A percentile compares a stretch with the other conserved stretches of the same genome.
Evolutionary conservation across 2,797 vertebrate genomes (phyloP).

Genomic region (Acrocephalus scirpaceus): DNA sequence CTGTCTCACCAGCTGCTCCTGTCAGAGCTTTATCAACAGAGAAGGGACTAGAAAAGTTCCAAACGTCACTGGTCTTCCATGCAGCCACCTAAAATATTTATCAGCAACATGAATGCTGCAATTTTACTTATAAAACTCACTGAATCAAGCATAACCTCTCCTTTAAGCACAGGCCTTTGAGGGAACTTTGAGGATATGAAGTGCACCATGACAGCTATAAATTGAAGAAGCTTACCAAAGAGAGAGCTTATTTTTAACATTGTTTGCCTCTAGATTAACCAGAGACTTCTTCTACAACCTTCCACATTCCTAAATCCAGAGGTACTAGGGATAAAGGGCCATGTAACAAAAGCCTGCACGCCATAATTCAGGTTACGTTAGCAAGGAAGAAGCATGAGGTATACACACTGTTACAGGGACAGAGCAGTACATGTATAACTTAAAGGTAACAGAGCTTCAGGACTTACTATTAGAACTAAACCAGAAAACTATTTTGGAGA

Average conservation of each 20-base stretch:
- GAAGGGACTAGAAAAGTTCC: not conserved
- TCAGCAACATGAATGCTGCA: not conserved
- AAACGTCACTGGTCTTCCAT: not conserved
- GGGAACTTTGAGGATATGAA: not conserved
- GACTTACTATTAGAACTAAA: not conserved
- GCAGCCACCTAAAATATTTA: not conserved
- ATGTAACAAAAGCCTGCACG: fast-evolving
- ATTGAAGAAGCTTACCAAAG: not conserved
- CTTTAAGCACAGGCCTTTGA: not conserved
- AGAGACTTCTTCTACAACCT: not conserved
- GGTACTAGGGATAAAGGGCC: not conserved
- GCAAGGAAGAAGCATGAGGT: not conserved
- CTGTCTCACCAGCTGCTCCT: not conserved
- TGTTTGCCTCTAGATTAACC: not conserved
- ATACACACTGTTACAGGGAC: fast-evolving
- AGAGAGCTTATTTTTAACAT: not conserved
- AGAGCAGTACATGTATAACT: not conserved
- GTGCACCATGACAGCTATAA: not conserved
- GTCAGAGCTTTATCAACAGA: not conserved
- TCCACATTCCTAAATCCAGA: not conserved
- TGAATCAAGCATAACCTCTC: too few relatives aligned
- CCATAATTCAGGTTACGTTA: fast-evolving
- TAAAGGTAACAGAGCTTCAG: not conserved
- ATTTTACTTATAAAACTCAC: not conserved
- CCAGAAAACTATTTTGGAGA: not conserved